phyloP scores from a whole-genome alignment of 2,888 invertebrate species.

The Vannuccia rotundouncinata region DNA sequence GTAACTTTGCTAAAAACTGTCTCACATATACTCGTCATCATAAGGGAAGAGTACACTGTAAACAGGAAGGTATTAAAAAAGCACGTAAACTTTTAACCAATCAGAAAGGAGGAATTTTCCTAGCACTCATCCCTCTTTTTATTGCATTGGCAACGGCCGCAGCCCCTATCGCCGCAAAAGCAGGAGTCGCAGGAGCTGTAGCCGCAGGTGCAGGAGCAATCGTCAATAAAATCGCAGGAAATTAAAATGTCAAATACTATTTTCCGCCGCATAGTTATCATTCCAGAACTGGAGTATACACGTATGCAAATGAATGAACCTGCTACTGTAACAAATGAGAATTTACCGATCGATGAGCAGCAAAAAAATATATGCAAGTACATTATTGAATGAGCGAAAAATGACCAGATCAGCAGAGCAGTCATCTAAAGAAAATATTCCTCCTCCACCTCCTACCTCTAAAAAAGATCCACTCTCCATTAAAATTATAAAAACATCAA shows the following conservation, averaged over 20 bases:
- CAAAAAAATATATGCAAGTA: conserved; percentile 13
- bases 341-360: background rate
- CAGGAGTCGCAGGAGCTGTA: background rate
- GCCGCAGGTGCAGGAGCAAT: background rate
- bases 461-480: background rate
- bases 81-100: background rate
- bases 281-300: conserved; percentile 9
- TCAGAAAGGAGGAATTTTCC: background rate
- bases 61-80: conserved; percentile 2
- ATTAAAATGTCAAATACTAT: background rate
- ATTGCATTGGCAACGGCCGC: conserved; percentile 21
- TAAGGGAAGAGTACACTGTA: background rate
- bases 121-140: background rate
- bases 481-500: background rate
- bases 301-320: conserved; percentile 14
- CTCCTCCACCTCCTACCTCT: too few relatives aligned
- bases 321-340: background rate
- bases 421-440: background rate
- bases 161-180: background rate
- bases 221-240: background rate
- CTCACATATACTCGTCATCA: conserved; percentile 9
- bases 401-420: background rate
- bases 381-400: background rate
- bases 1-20: background rate
- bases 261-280: background rate